Percentiles rank a stretch among this genome's conserved stretches.
These are phyloP conservation scores for Acanthococcus lagerstroemiae DNA, from an alignment of 2,888 invertebrate species.

Conservation along the genomic window DNA sequence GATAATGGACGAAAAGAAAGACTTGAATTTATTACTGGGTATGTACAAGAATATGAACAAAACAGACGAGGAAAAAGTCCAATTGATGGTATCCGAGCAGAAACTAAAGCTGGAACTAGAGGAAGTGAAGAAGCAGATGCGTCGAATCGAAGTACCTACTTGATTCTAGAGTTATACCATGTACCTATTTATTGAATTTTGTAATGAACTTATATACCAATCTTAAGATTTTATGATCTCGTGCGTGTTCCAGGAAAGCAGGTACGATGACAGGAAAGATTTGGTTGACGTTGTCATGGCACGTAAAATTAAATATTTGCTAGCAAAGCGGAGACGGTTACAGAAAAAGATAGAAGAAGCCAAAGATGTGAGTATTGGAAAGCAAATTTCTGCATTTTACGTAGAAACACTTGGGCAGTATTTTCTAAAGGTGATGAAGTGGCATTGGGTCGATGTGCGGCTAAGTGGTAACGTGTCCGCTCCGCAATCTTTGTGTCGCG, in stretches of 20 bases:
- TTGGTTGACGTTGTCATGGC: conserved; percentile 23
- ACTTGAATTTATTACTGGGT: conserved; percentile 11
- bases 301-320: conserved; percentile 18
- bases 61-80: conserved; percentile 21
- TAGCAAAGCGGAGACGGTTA: conserved; percentile 12
- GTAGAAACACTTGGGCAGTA: neutral
- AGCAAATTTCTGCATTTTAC: neutral
- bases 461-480: no score
- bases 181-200: neutral
- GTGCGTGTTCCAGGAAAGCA: neutral
- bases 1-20: conserved; percentile 21
- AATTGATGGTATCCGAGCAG: conserved; percentile 24
- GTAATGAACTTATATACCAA: neutral
- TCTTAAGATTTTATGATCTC: neutral
- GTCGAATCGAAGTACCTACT: conserved; percentile 10
- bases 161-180: neutral
- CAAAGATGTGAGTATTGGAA: conserved; percentile 4
- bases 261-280: conserved; percentile 18
- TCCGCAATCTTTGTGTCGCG: no score
- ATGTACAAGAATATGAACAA: conserved; percentile 28
- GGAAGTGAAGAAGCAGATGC: conserved; percentile 26
- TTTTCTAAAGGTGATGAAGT: no score
- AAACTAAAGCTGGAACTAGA: conserved; percentile 17
- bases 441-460: no score
- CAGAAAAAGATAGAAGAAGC: conserved; percentile 29